These are phyloP conservation scores for Lapara coniferarum DNA, from an alignment of 2,888 invertebrate genomes.

Conservation along the genomic window DNA sequence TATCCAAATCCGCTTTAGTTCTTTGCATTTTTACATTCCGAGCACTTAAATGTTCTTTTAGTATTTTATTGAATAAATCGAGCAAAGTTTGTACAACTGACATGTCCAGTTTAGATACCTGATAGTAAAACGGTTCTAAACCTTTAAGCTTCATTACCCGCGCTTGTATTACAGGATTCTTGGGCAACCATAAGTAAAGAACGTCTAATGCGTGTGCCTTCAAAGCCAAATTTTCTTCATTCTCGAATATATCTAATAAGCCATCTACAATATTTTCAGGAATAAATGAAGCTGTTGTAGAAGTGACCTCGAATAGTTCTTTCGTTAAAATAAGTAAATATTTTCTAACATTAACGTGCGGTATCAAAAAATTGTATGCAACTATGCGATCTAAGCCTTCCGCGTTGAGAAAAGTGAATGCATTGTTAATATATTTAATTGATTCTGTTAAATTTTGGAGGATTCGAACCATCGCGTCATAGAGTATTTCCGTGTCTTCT, in stretches of 20 bases:
- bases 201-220: conserved; percentile 64
- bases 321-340: conserved; percentile 54
- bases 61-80: conserved; percentile 64
- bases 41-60: conserved; percentile 61
- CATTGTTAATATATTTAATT: conserved; percentile 48
- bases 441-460: conserved; percentile 49
- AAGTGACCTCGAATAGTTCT: conserved; percentile 55
- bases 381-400: conserved; percentile 61
- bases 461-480: conserved; percentile 45
- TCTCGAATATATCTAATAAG: conserved; percentile 63
- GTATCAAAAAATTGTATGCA: conserved; percentile 44
- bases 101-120: conserved; percentile 57
- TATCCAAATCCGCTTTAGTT: conserved; percentile 47
- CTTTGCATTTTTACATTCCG: conserved; percentile 44
- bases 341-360: conserved; percentile 47
- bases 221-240: conserved; percentile 52
- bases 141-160: conserved; percentile 69
- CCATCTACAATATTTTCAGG: conserved; percentile 58
- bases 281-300: conserved; percentile 48
- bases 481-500: conserved; percentile 45
- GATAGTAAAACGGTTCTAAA: conserved; percentile 64
- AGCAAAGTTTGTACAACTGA: conserved; percentile 52
- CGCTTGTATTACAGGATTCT: conserved; percentile 63
- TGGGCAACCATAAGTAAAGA: conserved; percentile 62
- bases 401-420: conserved; percentile 56